Evolutionary conservation across 2,888 invertebrate genomes (phyloP), one percentile per base, ranked within the genome.

Genomic region (Gymnosoma rotundatum): DNA sequence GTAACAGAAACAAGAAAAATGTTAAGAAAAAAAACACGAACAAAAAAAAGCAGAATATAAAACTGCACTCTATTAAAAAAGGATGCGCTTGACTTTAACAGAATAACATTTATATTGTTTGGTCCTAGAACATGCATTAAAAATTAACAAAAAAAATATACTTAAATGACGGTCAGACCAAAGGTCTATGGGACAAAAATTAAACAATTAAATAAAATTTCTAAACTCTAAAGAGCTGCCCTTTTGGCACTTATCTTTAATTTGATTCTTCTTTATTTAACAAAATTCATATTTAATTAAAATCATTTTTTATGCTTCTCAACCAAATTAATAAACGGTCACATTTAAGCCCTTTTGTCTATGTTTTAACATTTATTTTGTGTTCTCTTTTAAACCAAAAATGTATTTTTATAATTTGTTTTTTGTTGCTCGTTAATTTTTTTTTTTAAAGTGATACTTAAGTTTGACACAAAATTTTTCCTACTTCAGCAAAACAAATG

Each of bases 401-500:
- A 7, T 2, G 6, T 42, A 16, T 60, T 76, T 18, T 60, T 38
- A 18, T 36, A 9, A 16, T 67, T 52, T 18, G 4, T 14, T 54
- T 74, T 25, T 25, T 25, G 25, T 32, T 32, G 25, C 25, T 32
- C 6, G 32, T 32, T 32, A 32, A 32, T 32, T 5, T 32, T 7
- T 32, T 4, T 32, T 42, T 4, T 52, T 36, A 36, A 64, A 45
- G 25, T 60, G 60, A 52, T 69, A 78, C 69, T 61, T 61, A 20
- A 69, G 42, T 38, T 70, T 32, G 54, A 48, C 25, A 78, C 50
- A 67, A 75, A 79, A 63, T 48, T 70, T 54, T 54, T 60, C 60
- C 66, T 73, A 76, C 83, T 83, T 80, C 72, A 76, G 64, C 38
- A 76, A 54, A 80, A 83, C 66, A 83, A 83, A 83, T 83, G 83